Evolutionary conservation across 2,888 invertebrate species (phyloP).

Genomic region (Drepanosiphum platanoidis): DNA sequence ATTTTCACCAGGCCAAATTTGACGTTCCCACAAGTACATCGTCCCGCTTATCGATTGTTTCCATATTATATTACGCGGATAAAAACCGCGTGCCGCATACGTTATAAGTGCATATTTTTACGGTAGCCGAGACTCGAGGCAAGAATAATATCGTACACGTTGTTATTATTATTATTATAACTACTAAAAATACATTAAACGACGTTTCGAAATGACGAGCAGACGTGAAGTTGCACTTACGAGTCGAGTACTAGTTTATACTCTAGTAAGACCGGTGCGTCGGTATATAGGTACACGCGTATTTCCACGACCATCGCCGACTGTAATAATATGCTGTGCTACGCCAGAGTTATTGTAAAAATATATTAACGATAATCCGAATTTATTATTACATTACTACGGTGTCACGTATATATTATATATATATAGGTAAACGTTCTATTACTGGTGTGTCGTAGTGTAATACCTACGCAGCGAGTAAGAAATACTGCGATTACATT

Average conservation of each 20-base stretch:
- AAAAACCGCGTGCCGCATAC: no score
- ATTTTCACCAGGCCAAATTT: no score
- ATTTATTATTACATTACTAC: no score
- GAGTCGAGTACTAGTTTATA: not conserved
- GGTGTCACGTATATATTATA: no score
- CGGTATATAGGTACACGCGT: not conserved
- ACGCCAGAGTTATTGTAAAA: not conserved
- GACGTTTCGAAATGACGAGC: not conserved
- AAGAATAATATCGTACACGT: not conserved
- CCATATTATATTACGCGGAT: no score
- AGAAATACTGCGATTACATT: not conserved
- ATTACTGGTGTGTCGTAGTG: no score
- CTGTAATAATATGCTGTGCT: not conserved
- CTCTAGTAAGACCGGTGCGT: not conserved
- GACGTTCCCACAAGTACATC: no score
- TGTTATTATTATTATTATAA: no score
- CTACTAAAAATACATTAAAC: no score
- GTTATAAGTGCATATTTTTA: not conserved
- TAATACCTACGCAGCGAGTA: not conserved
- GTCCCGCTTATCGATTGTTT: no score
- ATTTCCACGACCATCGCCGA: not conserved
- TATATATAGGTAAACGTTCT: no score
- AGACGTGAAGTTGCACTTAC: not conserved
- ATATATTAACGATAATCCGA: not conserved
- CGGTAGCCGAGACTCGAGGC: not conserved